Base-by-base conservation (phyloP, 2,888 invertebrate species). In the Cordilura impudica region DNA sequence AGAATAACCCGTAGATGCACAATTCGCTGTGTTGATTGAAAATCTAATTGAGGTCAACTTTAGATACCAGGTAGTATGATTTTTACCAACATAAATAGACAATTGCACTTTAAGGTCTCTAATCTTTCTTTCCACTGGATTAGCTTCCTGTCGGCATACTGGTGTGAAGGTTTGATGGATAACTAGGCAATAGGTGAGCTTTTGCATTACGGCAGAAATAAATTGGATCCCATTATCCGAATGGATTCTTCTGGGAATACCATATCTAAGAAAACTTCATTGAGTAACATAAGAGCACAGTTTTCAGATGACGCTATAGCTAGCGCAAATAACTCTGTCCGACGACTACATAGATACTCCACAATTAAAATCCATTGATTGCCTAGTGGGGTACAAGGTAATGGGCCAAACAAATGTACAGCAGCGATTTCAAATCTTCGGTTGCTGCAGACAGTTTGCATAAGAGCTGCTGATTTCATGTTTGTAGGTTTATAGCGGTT, bases 181-280 rank as follows among this genome's bases (percentile, higher is more conserved):
- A 0, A 43, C 76, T 1, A 81, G 12, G 49, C 71, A 81, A 51
- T n/a, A n/a, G n/a, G n/a, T n/a, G n/a, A n/a, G n/a, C n/a, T n/a
- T n/a, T n/a, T n/a, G n/a, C n/a, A n/a, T 70, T 70, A 1, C 60
- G 49, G 79, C 83, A 2, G 84, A 84, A 0, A 88, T 82, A 66
- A 88, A 87, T 47, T 88, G 88, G 0, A 83, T 67, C 0, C 88
- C 88, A 14, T 89, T 89, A 45, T 89, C 88, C 12, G 84, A 85
- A 4, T 86, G 82, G 0, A 89, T n/a, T 12, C 86, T 61, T 0
- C 88, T 43, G 0, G 86, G 86, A 2, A 84, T 19, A 0, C 88
- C 88, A 75, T 84, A 88, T 14, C 87, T 75, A 4, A 88, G 43
- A n/a, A 89, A 0, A 87, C 72, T 70, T 88, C 87, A 26, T 87